Conservation (phyloP, 1,140 invertebrate genomes). For the Meloidogyne exigua region DNA sequence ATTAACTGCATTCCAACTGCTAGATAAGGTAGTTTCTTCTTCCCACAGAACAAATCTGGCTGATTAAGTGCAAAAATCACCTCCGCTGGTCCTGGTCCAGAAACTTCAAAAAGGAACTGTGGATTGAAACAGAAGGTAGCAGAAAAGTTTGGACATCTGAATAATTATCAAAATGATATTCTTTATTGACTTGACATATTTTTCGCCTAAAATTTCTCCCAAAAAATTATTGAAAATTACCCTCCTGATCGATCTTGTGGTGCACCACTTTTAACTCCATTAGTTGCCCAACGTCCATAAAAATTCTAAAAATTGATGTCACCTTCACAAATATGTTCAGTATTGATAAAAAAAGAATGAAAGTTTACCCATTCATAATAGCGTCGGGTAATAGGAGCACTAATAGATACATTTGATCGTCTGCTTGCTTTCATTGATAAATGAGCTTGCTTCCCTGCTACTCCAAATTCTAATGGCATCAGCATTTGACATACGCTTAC, state of each 20-base stretch:
- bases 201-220: slow-evolving; percentile 54
- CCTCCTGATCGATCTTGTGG: slow-evolving; percentile 57
- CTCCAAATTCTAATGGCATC: slow-evolving; percentile 40
- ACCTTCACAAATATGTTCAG: background rate
- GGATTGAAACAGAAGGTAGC: slow-evolving; percentile 62
- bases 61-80: slow-evolving; percentile 61
- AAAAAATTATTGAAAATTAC: slow-evolving; percentile 28
- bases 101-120: slow-evolving; percentile 48
- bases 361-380: slow-evolving; percentile 17
- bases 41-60: slow-evolving; percentile 39
- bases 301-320: slow-evolving; percentile 32
- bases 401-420: slow-evolving; percentile 25
- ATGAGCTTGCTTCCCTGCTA: background rate
- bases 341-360: background rate
- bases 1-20: slow-evolving; percentile 62
- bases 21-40: slow-evolving; percentile 58
- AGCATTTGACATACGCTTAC: slow-evolving; percentile 59
- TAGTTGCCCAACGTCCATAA: slow-evolving; percentile 57
- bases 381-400: background rate
- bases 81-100: slow-evolving; percentile 34
- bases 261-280: slow-evolving; percentile 58
- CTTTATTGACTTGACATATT: slow-evolving; percentile 46
- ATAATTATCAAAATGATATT: background rate
- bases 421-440: slow-evolving; percentile 5
- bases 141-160: slow-evolving; percentile 44